Conservation (phyloP, 2,113 vertebrate species). For the Pontoporia blainvillei region DNA sequence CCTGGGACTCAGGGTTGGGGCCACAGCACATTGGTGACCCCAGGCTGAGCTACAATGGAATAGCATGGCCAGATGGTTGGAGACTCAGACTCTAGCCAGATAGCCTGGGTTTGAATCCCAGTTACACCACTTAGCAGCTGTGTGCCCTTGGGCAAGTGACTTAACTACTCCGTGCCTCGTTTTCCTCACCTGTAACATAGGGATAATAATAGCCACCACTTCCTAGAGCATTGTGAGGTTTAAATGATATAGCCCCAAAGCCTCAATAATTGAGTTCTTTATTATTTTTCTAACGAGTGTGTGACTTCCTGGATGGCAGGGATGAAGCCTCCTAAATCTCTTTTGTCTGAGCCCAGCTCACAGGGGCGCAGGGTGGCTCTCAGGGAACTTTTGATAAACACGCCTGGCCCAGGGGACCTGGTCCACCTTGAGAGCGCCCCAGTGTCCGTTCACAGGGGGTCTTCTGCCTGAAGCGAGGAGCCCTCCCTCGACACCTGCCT, state of each 20-base stretch:
- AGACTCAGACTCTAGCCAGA: too few relatives aligned
- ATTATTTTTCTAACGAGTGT: not conserved
- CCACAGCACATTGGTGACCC: not conserved
- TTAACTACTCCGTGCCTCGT: not conserved
- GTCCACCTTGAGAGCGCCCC: not conserved
- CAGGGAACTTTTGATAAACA: not conserved
- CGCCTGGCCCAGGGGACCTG: not conserved
- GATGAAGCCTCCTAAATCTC: not conserved
- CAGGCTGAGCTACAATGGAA: not conserved
- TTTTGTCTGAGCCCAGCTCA: not conserved
- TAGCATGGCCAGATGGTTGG: not conserved
- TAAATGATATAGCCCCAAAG: not conserved
- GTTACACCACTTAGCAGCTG: not conserved
- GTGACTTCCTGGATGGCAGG: not conserved
- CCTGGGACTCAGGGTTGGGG: not conserved
- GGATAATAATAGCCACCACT: not conserved
- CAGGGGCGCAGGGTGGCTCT: not conserved
- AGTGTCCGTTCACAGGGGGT: not conserved
- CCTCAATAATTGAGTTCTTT: not conserved
- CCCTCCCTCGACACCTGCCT: not conserved
- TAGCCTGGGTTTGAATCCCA: not conserved
- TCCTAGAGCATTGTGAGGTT: not conserved
- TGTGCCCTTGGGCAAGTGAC: not conserved
- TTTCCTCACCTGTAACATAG: not conserved
- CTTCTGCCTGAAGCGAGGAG: not conserved